Evolutionary conservation across 2,113 vertebrate genomes (phyloP), one percentile per base, ranked within the genome.

Genomic region (Chaetorhynchus papuensis): DNA sequence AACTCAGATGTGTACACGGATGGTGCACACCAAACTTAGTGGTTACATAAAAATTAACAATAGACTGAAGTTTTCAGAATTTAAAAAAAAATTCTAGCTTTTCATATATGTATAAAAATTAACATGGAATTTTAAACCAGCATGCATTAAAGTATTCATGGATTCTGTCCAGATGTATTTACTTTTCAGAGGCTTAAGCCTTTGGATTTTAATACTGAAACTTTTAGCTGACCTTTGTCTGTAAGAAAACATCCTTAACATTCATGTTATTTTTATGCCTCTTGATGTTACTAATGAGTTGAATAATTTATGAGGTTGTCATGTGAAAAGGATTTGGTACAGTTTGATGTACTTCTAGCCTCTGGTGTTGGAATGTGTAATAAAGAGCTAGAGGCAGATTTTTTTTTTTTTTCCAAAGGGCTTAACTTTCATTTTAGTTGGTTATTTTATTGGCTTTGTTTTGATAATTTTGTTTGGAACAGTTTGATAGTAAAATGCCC

Each of bases 241-340:
- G 82, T 97, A 96, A 88, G 97, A 98, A 98, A 98, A 98, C 97
- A 98, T 98, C 97, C 98, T 98, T 98, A 98, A 85, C 89, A 95
- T 79, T 97, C 95, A 98, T 98, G 97, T 97, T 97, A 97, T 97
- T 98, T 97, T 97, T 97, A 96, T 98, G 97, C 97, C 97, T 98
- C 97, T 98, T 95, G 96, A 96, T 97, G 97, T 97, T 98, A 97
- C 98, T 99, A 98, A 99, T 99, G 98, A 99, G 98, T 96, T 97
- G 98, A 99, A 99, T 99, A 99, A 99, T 99, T 98, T 98, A 99
- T 98, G 98, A 98, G 98, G 97, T 98, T 98, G 98, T 99, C 98
- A 98, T 98, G 98, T 98, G 98, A 98, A 98, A 98, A 98, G 98
- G 98, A 98, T 98, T 97, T 98, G 97, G 97, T 98, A 98, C 96